These are phyloP conservation scores for Petromus typicus DNA, from an alignment of 2,113 vertebrate species.

Conservation along the genomic window DNA sequence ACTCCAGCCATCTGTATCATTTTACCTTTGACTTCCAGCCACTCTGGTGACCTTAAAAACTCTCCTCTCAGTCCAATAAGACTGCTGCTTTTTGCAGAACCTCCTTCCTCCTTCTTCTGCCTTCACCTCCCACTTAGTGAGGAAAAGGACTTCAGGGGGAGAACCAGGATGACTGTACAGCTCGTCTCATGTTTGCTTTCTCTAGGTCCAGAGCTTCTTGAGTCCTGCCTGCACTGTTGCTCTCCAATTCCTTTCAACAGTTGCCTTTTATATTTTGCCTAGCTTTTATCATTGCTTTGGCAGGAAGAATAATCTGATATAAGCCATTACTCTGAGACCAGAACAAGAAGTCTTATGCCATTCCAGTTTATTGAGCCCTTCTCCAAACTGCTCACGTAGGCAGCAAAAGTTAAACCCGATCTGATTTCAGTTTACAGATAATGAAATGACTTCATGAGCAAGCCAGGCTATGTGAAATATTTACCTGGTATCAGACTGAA, in stretches of 20 bases:
- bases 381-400: background rate
- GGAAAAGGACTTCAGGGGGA: background rate
- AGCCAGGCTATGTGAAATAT: conserved; percentile 12
- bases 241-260: background rate
- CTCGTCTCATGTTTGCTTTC: background rate
- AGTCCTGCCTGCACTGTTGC: background rate
- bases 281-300: conserved; percentile 20
- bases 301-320: conserved; percentile 6
- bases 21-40: background rate
- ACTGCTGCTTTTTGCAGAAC: background rate
- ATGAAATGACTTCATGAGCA: background rate
- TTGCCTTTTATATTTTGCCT: background rate
- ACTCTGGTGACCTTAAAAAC: background rate
- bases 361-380: background rate
- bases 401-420: background rate
- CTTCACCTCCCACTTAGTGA: background rate
- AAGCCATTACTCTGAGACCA: background rate
- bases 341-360: background rate
- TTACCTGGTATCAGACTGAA: conserved; percentile 5
- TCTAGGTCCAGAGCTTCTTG: background rate
- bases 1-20: background rate
- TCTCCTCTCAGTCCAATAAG: background rate
- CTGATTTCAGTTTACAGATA: conserved; percentile 13
- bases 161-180: background rate
- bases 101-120: background rate